These are phyloP conservation scores for Neoarius graeffei DNA, from an alignment of 2,113 vertebrate species.

Conservation along the genomic window DNA sequence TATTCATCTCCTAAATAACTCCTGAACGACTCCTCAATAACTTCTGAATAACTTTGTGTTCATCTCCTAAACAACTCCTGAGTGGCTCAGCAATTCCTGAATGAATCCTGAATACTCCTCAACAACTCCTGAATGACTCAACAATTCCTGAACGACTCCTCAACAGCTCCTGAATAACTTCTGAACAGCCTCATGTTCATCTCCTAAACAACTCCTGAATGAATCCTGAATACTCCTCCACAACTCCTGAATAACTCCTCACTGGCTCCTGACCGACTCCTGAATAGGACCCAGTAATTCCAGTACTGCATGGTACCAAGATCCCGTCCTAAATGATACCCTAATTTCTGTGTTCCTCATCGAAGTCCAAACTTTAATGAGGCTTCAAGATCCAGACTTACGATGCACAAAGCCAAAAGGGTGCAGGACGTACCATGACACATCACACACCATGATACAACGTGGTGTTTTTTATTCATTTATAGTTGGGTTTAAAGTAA, in stretches of 20 bases:
- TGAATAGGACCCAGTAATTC: neutral
- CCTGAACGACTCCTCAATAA: neutral
- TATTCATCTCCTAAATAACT: neutral
- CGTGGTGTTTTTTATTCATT: neutral
- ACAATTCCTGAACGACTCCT: no score
- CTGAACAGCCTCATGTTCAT: no score
- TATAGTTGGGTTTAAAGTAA: neutral
- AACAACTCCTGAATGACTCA: neutral
- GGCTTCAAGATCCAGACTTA: neutral
- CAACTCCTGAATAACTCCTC: neutral
- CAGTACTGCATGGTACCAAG: neutral
- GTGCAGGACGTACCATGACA: neutral
- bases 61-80: neutral
- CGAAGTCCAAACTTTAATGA: neutral
- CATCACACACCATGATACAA: neutral
- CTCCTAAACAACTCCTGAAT: neutral
- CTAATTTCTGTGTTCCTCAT: neutral
- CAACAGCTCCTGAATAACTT: neutral
- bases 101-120: neutral
- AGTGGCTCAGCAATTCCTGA: neutral
- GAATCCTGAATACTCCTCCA: neutral
- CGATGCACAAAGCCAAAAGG: neutral
- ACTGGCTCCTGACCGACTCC: neutral
- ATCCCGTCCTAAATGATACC: neutral
- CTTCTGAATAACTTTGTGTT: neutral